phyloP scores from a whole-genome alignment of 1,140 invertebrate genomes.

The Drosophila sechellia region DNA sequence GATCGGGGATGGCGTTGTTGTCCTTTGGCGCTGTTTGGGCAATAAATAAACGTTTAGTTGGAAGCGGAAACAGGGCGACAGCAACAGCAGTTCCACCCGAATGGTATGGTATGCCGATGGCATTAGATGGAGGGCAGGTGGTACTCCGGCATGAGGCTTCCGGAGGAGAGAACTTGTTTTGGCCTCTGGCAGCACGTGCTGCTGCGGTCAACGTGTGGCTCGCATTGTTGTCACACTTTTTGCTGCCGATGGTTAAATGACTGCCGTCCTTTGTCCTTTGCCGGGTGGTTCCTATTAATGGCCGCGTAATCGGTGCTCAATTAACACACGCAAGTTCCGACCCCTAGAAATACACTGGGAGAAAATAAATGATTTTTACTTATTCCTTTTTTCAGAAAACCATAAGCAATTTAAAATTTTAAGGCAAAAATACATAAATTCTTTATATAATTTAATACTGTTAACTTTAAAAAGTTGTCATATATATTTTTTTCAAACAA shows the following conservation, averaged over 20 bases:
- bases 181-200: slow-evolving; percentile 70
- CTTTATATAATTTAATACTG: too few species aligned
- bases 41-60: slow-evolving; percentile 81
- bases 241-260: slow-evolving; percentile 59
- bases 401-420: too few species aligned
- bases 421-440: too few species aligned
- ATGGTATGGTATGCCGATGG: slow-evolving; percentile 22
- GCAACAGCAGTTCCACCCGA: slow-evolving; percentile 68
- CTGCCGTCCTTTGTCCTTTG: slow-evolving; percentile 23
- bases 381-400: not conserved
- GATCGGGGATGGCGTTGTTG: slow-evolving; percentile 27
- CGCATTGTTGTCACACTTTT: slow-evolving; percentile 73
- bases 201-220: slow-evolving; percentile 72
- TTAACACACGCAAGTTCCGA: slow-evolving; percentile 56
- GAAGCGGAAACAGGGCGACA: slow-evolving; percentile 73
- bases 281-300: slow-evolving; percentile 47
- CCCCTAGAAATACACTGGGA: slow-evolving; percentile 7
- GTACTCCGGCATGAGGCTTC: not conserved
- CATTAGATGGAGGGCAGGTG: slow-evolving; percentile 7
- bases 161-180: slow-evolving; percentile 50
- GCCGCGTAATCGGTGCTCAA: slow-evolving; percentile 70
- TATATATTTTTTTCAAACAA: too few species aligned
- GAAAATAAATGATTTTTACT: not conserved
- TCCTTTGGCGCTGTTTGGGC: slow-evolving; percentile 79
- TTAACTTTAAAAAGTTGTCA: too few species aligned